Evolutionary conservation across 2,888 invertebrate species (phyloP), one percentile per base, ranked within the genome.

Genomic region (Steinernema hermaphroditum): DNA sequence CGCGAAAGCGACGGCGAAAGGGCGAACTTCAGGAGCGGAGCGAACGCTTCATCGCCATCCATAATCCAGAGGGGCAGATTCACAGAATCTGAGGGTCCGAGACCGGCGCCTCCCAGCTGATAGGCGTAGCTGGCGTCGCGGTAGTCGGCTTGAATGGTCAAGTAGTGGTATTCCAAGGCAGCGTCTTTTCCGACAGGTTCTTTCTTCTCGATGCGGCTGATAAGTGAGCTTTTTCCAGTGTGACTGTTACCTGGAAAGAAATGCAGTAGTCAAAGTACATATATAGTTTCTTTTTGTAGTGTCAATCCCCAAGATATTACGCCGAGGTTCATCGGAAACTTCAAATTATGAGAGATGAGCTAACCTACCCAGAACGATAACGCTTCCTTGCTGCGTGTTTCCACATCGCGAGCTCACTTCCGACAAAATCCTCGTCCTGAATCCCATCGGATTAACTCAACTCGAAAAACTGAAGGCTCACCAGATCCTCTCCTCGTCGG

Each of bases 71-170:
- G 72, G 68, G 81, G 81, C 29, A 81, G 72, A 27, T 80, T 82
- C 32, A 77, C 72, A 16, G 77, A 74, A 57, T 85, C 85, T 0
- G 82, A 78, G 14, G 82, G 78, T 27, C 83, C 84, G 49, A 85
- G 75, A 24, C 78, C 79, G 0, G 77, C 80, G 29, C 73, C 46
- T 22, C 82, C 83, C 43, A 86, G 76, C 74, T 83, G 83, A 74
- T 85, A 85, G 6, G 83, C 82, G 69, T 86, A 84, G 68, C 83
- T 81, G 43, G 78, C 78, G 49, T 85, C 84, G 14, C 80, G 75
- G 22, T 78, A 75, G 71, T 85, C 83, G 29, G 82, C 81, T 69
- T 85, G 82, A 12, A 85, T 79, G 41, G 68, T 78, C 43, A 85
- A 75, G 9, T 80, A 81, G 34, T 81, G 82, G 75, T 85, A 85